Conservation (phyloP, 2,113 vertebrate species). For the Macaca fascicularis region T2T-MFA8v1.1 NC_088389.1:123949001-123949500, state of each 20-base stretch:
- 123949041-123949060: background rate
- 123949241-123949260: background rate
- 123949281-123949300: background rate
- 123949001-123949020: background rate
- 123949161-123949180: background rate
- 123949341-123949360: background rate
- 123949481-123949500: background rate
- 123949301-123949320: background rate
- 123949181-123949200: background rate
- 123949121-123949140: background rate
- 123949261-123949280: background rate
- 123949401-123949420: background rate
- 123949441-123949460: background rate
- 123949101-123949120: background rate
- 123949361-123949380: background rate
- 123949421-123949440: background rate
- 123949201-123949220: background rate
- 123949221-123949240: background rate
- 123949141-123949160: background rate
- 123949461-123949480: background rate
- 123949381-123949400: background rate
- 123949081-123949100: background rate
- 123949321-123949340: background rate
- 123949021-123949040: background rate
- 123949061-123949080: background rate